phyloP scores from a whole-genome alignment of 2,888 invertebrate genomes.

The Mesorhabditis spiculigera region DNA sequence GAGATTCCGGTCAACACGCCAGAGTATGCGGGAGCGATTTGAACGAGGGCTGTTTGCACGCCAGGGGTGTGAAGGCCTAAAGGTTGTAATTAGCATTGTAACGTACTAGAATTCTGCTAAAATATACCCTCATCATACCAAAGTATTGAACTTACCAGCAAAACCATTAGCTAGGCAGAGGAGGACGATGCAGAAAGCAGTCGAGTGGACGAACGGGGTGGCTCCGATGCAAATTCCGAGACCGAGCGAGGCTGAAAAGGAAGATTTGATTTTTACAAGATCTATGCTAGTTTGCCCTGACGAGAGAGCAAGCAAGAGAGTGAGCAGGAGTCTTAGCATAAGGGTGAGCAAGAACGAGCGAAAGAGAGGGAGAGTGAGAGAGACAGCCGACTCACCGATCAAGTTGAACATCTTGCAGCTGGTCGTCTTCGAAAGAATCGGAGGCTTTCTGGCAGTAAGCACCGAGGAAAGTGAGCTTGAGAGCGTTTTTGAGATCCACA shows the following conservation, averaged over 20 bases:
- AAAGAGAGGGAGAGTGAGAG: too few species aligned
- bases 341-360: too few species aligned
- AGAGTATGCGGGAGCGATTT: slow-evolving; percentile 54
- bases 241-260: slow-evolving; percentile 47
- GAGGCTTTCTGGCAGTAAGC: slow-evolving; percentile 28
- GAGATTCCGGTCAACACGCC: slow-evolving; percentile 54
- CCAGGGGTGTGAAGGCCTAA: slow-evolving; percentile 55
- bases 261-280: too few species aligned
- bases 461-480: slow-evolving; percentile 48
- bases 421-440: slow-evolving; percentile 19
- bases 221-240: slow-evolving; percentile 50
- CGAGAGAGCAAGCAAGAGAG: too few species aligned
- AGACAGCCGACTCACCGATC: slow-evolving; percentile 9
- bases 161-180: slow-evolving; percentile 54
- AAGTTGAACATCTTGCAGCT: slow-evolving; percentile 39
- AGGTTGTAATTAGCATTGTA: slow-evolving; percentile 6
- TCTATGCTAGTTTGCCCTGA: too few species aligned
- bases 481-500: slow-evolving; percentile 51
- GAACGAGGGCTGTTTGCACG: slow-evolving; percentile 55
- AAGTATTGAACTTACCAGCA: slow-evolving; percentile 36
- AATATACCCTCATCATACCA: background rate
- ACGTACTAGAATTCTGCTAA: background rate
- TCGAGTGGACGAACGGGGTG: slow-evolving; percentile 43
- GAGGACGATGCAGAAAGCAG: slow-evolving; percentile 36
- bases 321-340: too few species aligned